Percentiles rank a stretch among this genome's conserved stretches.
phyloP scores from a whole-genome alignment of 2,888 invertebrate species.

The Malthinus seriepunctatus region DNA sequence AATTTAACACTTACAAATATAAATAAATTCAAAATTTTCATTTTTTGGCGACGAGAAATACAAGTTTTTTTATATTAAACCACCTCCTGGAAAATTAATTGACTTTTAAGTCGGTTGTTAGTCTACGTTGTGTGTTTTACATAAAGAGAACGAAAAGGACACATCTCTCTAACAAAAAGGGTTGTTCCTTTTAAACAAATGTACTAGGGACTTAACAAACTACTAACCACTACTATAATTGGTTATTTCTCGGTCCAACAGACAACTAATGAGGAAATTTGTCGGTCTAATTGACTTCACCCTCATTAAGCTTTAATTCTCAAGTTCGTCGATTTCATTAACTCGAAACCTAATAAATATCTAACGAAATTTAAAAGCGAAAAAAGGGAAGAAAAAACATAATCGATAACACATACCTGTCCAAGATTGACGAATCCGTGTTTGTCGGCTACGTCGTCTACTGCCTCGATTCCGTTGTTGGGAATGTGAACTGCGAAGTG shows the following conservation, averaged over 20 bases:
- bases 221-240: conserved; percentile 14
- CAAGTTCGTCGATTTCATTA: conserved; percentile 20
- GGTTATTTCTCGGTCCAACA: conserved; percentile 21
- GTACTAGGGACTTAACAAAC: neutral
- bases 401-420: conserved; percentile 66
- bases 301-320: conserved; percentile 23
- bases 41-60: too few relatives aligned
- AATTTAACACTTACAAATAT: neutral
- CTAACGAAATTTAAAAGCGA: neutral
- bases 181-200: too few relatives aligned
- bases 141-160: too few relatives aligned
- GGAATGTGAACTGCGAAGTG: conserved; percentile 87
- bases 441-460: conserved; percentile 75
- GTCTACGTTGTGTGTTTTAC: too few relatives aligned
- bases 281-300: conserved; percentile 27
- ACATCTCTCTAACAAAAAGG: too few relatives aligned
- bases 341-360: conserved; percentile 15
- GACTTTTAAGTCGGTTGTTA: too few relatives aligned
- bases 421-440: conserved; percentile 87
- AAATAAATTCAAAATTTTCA: neutral
- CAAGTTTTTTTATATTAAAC: too few relatives aligned
- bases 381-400: neutral
- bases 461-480: conserved; percentile 65
- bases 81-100: too few relatives aligned
- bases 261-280: conserved; percentile 27